Percentiles rank a stretch among this genome's conserved stretches.
These are phyloP conservation scores for Calycopis cecrops DNA, from an alignment of 1,140 invertebrate genomes.

Conservation along the genomic window DNA sequence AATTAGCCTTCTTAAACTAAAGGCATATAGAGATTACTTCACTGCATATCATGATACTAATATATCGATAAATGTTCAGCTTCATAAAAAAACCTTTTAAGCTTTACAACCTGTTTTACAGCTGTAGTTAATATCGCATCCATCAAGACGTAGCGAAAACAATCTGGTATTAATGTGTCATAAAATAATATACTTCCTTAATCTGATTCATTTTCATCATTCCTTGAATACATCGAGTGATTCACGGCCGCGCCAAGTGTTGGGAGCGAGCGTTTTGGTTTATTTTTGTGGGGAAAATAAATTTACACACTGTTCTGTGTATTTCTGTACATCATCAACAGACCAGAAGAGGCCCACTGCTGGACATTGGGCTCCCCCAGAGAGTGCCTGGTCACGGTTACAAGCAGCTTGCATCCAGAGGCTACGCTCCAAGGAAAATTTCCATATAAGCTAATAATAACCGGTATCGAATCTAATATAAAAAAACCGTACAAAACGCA, in stretches of 20 bases:
- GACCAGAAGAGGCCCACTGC: no score
- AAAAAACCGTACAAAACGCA: no score
- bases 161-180: neutral
- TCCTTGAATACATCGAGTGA: constrained; percentile 1
- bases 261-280: neutral
- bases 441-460: no score
- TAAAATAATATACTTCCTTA: neutral
- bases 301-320: no score
- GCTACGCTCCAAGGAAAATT: no score
- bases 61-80: neutral
- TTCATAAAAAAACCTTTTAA: neutral
- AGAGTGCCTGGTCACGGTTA: no score
- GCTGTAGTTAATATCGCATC: neutral
- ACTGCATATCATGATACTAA: neutral
- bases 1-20: no score
- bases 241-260: neutral
- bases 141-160: neutral
- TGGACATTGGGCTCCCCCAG: no score
- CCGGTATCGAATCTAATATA: no score
- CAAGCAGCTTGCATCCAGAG: no score
- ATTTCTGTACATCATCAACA: no score
- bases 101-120: neutral
- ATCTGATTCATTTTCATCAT: constrained; percentile 1
- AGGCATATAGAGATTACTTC: no score
- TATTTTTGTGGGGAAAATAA: neutral